A percentile compares a stretch with the other conserved stretches of the same genome.
These are phyloP conservation scores for Nomada flava DNA, from an alignment of 2,888 invertebrate genomes.

Conservation along the genomic window DNA sequence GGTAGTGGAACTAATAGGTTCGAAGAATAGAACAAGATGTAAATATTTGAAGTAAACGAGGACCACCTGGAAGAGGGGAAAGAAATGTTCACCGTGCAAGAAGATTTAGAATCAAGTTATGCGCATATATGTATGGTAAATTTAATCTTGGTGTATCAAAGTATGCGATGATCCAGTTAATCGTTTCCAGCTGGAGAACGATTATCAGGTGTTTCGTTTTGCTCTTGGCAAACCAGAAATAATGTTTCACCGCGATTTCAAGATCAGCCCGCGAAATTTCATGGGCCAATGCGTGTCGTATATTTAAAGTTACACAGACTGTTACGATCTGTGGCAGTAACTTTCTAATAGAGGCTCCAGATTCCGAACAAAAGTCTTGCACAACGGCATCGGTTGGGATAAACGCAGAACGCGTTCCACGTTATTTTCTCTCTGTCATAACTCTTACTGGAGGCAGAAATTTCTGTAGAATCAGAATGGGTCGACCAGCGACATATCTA, in stretches of 20 bases:
- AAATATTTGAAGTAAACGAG: too few species aligned
- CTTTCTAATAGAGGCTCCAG: conserved; percentile 61
- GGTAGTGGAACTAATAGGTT: too few species aligned
- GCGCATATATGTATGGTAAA: not conserved
- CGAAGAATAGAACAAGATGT: too few species aligned
- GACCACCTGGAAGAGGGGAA: too few species aligned
- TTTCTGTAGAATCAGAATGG: conserved; percentile 21
- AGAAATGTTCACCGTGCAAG: not conserved
- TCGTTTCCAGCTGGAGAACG: not conserved
- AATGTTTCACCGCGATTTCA: conserved; percentile 16
- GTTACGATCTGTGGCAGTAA: conserved; percentile 39
- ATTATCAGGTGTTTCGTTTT: not conserved
- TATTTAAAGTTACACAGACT: conserved; percentile 20
- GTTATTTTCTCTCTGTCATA: conserved; percentile 35
- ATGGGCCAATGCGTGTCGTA: conserved; percentile 1
- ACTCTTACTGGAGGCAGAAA: conserved; percentile 49
- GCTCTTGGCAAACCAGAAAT: not conserved
- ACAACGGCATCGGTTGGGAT: conserved; percentile 55
- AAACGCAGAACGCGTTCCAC: conserved; percentile 45
- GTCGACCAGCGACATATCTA: conserved; percentile 7
- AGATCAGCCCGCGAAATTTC: conserved; percentile 35
- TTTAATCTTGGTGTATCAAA: not conserved
- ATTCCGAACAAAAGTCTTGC: conserved; percentile 58
- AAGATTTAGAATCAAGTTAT: not conserved
- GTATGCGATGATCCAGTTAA: not conserved